A percentile compares a stretch with the other conserved stretches of the same genome.
Evolutionary conservation across 2,113 vertebrate genomes (phyloP).

Genomic region (Oryzias celebensis): DNA sequence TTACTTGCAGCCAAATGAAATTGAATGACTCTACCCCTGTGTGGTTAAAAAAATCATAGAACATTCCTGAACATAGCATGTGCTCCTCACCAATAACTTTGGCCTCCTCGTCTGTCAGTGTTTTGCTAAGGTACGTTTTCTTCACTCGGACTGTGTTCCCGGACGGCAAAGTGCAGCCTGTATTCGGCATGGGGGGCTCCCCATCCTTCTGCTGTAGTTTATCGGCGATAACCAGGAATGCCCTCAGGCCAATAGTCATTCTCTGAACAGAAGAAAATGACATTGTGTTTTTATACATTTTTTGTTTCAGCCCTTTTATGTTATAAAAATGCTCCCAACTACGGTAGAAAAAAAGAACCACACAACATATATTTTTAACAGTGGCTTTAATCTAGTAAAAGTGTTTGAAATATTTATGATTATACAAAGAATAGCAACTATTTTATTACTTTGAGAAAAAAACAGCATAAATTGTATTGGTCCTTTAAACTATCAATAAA

Average conservation of each 20-base stretch:
- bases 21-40: no score
- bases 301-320: no score
- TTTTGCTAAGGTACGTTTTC: constrained; percentile 97
- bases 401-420: no score
- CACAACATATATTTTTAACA: no score
- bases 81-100: constrained; percentile 91
- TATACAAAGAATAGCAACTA: no score
- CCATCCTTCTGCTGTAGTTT: constrained; percentile 97
- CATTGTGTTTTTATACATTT: no score
- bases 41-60: no score
- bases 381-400: no score
- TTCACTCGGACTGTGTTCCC: constrained; percentile 96
- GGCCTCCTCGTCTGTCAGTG: constrained; percentile 95
- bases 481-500: neutral
- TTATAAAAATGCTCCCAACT: no score
- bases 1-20: neutral
- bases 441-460: no score
- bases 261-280: constrained; percentile 77
- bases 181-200: constrained; percentile 97
- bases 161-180: constrained; percentile 91
- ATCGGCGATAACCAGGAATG: constrained; percentile 95
- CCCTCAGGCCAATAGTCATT: constrained; percentile 97
- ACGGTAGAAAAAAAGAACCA: no score
- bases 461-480: no score
- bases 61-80: neutral